Evolutionary conservation across 1,140 invertebrate species (phyloP), one percentile per base, ranked within the genome.

Genomic region (Hormaphis cornu): DNA sequence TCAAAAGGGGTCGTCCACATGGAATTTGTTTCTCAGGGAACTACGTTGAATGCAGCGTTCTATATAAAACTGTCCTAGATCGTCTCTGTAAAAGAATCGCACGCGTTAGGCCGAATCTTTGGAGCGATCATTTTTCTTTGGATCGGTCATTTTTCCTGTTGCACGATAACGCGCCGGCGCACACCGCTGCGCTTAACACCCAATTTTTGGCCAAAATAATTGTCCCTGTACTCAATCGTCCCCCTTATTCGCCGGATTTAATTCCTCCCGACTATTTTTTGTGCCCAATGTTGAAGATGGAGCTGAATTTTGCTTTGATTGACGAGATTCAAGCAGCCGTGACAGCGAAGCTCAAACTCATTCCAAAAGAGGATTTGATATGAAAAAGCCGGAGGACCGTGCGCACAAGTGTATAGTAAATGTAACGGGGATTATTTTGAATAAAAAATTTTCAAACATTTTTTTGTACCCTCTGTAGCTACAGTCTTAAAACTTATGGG

Each of bases 131-230:
- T 14, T 16, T n/a, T n/a, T 1, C 30, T 70, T 8, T 42, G 20
- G 52, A 37, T 3, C 5, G 35, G 46, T 26, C 16, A 3, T 46
- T 24, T 30, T 50, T 56, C 20, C 22, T 58, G 42, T 28, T 54
- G 30, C 76, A 77, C 69, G 76, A 77, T 71, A 78, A 77, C 72
- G 74, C 74, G 69, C 72, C 72, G 42, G 71, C 61, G 46, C 76
- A 78, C 54, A 74, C 66, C 42, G 63, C 70, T 1, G 5, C 35
- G 9, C 22, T 37, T 14, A 69, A 35, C 18, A 46, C 20, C 20
- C n/a, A 69, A 30, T 77, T 70, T 72, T 74, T 76, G 63, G 74
- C 66, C 61, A 72, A 71, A 35, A 74, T 75, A 30, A 74, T 72
- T 18, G 74, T 75, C 40, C 42, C 74, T 24, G 63, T 75, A 26